Conservation (phyloP, 2,888 invertebrate genomes). For the Pseudoips prasinana region DNA sequence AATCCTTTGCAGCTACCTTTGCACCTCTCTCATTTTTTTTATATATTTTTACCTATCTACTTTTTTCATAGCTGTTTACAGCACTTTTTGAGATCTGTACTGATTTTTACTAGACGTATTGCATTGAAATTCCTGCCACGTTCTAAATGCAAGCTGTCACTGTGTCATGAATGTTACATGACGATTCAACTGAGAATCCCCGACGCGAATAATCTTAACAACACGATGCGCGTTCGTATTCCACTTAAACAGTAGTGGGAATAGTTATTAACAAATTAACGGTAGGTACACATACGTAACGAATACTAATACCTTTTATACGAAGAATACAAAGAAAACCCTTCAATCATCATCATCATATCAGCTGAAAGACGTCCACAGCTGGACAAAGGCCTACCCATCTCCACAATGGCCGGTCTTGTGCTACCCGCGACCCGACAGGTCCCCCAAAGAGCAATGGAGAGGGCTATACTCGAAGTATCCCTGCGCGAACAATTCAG, state of each 20-base stretch:
- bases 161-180: conserved; percentile 37
- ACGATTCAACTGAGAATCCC: conserved; percentile 24
- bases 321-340: too few species aligned
- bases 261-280: conserved; percentile 8
- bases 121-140: conserved; percentile 28
- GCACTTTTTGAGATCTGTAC: conserved; percentile 19
- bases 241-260: conserved; percentile 4
- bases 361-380: too few species aligned
- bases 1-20: background rate
- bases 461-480: too few species aligned
- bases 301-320: too few species aligned
- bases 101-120: conserved; percentile 18
- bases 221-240: conserved; percentile 10
- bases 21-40: too few species aligned
- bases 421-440: too few species aligned
- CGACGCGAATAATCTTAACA: conserved; percentile 25
- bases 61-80: conserved; percentile 2
- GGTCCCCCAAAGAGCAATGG: too few species aligned
- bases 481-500: too few species aligned
- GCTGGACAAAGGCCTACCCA: too few species aligned
- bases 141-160: conserved; percentile 32
- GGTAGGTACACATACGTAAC: background rate
- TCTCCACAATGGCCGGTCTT: too few species aligned
- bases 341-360: too few species aligned
- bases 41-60: background rate